Base-by-base conservation (phyloP, 2,797 vertebrate genomes). In the Crax fasciolata region DNA sequence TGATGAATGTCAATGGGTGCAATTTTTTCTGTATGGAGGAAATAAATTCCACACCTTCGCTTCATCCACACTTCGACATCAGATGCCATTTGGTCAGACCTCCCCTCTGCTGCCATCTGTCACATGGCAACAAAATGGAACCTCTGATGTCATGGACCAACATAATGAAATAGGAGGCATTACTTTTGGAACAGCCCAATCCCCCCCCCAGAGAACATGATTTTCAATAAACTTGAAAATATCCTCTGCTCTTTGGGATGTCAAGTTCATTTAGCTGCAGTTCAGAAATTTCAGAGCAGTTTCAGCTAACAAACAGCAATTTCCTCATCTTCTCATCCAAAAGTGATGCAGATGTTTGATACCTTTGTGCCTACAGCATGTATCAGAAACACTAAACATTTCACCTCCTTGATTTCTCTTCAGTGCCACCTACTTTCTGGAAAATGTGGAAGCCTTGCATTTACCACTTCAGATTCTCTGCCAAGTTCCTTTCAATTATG, bases 401-500 rank as follows among this genome's bases (percentile, higher is more conserved):
- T 93, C 57, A 71, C 61, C 48, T 73, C n/a, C n/a, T 89, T 63
- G 27, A 87, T 82, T 96, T 79, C 74, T 89, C 52, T 74, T 86
- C 67, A 63, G 74, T 51, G 55, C 90, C 85, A 93, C 90, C 91
- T 84, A 76, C 90, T 92, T 95, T 78, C 77, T 94, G 80, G 83
- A 94, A 90, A 84, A 95, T 76, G 8, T 94, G 83, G 88, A 87
- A 94, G 88, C 67, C 44, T 87, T 63, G 86, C 67, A 87, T 84
- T 91, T 94, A 77, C 88, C 74, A 67, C 90, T 95, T 95, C 83
- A 90, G 79, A 76, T 54, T 84, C 86, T 65, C 90, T 93, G 95
- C 93, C 95, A 96, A 95, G 83, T 87, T 95, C 57, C 71, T 78
- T 93, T 95, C 84, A 79, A 9, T 4, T 35, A 23, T 32, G 35